phyloP scores from a whole-genome alignment of 2,113 vertebrate genomes.

The Equus przewalskii region DNA sequence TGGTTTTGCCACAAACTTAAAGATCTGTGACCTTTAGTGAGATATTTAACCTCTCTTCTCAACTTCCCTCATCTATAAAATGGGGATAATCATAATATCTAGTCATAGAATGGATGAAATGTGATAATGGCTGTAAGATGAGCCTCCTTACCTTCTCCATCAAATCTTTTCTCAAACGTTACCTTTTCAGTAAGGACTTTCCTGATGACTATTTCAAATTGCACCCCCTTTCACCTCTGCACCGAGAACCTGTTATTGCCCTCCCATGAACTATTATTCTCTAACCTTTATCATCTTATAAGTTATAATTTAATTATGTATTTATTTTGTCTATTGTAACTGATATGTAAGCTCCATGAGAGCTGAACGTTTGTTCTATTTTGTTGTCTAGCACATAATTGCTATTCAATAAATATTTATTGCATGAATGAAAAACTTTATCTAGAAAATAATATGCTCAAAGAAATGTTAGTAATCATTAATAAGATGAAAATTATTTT shows the following conservation, averaged over 20 bases:
- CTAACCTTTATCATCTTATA: not conserved
- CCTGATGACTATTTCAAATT: not conserved
- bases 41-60: not conserved
- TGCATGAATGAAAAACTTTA: not conserved
- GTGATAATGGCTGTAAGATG: not conserved
- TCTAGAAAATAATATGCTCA: not conserved
- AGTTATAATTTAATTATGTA: not conserved
- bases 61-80: not conserved
- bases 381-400: not conserved
- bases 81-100: not conserved
- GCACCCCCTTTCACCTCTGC: fast-evolving
- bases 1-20: not conserved
- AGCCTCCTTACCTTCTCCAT: not conserved
- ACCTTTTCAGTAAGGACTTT: not conserved
- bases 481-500: not conserved
- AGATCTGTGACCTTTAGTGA: not conserved
- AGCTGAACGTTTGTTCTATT: not conserved
- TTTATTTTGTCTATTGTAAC: not conserved
- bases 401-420: not conserved
- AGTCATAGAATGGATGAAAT: not conserved
- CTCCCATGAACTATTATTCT: not conserved
- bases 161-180: not conserved
- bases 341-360: not conserved
- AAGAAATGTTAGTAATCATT: not conserved
- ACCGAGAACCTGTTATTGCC: too few relatives aligned